phyloP scores from a whole-genome alignment of 2,797 vertebrate genomes.

The Lepilemur septentrionalis region DNA sequence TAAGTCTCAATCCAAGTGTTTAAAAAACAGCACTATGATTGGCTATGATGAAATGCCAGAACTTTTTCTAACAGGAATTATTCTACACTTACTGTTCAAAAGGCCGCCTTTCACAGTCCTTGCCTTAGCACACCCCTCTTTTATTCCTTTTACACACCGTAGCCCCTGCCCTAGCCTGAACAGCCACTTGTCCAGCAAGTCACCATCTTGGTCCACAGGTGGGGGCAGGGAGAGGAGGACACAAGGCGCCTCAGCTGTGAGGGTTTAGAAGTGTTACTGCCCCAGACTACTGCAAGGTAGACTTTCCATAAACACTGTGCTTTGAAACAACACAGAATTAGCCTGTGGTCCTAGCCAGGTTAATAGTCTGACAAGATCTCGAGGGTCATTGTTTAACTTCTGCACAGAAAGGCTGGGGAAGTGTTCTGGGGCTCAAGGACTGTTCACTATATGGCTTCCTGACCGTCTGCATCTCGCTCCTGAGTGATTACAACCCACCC shows the following conservation, averaged over 20 bases:
- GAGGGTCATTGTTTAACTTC: neutral
- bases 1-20: neutral
- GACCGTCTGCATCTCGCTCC: neutral
- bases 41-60: neutral
- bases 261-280: neutral
- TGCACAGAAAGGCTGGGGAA: neutral
- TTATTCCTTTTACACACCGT: rapidly evolving
- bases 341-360: neutral
- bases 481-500: neutral
- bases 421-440: neutral
- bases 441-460: neutral
- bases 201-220: neutral
- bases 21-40: neutral
- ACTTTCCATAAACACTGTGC: neutral
- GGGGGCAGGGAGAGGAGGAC: neutral
- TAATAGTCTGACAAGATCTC: neutral
- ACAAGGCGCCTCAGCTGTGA: neutral
- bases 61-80: neutral
- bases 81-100: neutral
- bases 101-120: neutral
- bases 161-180: neutral
- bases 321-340: neutral
- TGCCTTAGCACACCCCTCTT: neutral
- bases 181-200: neutral
- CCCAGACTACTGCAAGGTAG: neutral